These are phyloP conservation scores for Alaudala cheleensis DNA, from an alignment of 2,113 vertebrate species.

Conservation along the genomic window DNA sequence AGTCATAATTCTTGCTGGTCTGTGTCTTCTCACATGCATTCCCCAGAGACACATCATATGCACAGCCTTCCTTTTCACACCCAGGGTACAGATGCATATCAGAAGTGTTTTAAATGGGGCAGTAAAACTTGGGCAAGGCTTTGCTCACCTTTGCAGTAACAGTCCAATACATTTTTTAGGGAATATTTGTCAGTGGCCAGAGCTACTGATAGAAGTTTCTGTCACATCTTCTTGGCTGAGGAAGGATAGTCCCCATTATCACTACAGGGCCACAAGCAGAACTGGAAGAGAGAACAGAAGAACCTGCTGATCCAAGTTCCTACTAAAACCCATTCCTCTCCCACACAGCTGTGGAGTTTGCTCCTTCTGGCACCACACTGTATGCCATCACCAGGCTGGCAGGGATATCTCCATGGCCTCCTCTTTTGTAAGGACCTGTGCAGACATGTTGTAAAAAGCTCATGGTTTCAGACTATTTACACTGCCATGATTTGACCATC, in stretches of 20 bases:
- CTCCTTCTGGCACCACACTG: background rate
- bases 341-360: background rate
- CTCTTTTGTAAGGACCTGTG: background rate
- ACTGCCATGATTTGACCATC: background rate
- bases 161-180: background rate
- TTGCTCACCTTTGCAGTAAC: background rate
- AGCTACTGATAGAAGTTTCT: background rate
- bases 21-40: background rate
- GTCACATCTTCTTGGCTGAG: background rate
- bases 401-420: fast-evolving
- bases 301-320: background rate
- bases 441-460: background rate
- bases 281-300: background rate
- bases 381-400: background rate
- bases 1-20: background rate
- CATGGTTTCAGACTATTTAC: background rate
- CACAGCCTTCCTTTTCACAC: background rate
- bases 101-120: background rate
- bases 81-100: background rate
- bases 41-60: background rate
- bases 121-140: background rate
- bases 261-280: background rate
- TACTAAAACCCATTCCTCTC: background rate
- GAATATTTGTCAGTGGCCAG: background rate
- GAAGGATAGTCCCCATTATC: background rate